These are phyloP conservation scores for Gallinago jamesoni DNA, from an alignment of 2,113 vertebrate species.

Conservation along the genomic window DNA sequence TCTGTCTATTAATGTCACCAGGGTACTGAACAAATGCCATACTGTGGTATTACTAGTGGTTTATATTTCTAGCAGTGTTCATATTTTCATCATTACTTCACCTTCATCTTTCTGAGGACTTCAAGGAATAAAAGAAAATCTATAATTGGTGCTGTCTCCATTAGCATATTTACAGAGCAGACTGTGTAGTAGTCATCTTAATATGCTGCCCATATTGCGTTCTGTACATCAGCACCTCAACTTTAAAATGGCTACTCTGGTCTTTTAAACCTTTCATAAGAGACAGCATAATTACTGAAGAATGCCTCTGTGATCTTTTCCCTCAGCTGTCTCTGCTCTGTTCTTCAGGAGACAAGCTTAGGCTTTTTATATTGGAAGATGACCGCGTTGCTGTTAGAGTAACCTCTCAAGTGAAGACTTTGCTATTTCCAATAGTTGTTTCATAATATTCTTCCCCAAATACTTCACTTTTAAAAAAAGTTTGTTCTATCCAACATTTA, in stretches of 20 bases:
- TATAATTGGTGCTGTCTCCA: background rate
- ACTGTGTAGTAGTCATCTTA: background rate
- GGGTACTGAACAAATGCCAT: background rate
- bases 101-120: background rate
- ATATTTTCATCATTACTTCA: background rate
- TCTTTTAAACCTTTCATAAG: background rate
- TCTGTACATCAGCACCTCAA: background rate
- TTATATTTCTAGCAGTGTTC: background rate
- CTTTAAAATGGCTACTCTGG: background rate
- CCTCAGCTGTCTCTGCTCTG: background rate
- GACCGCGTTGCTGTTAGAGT: background rate
- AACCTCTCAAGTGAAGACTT: background rate
- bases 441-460: background rate
- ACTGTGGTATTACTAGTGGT: background rate
- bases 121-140: background rate
- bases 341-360: background rate
- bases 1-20: background rate
- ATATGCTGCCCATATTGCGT: background rate
- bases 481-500: background rate
- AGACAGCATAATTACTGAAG: background rate
- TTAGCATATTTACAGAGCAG: slow-evolving; percentile 11
- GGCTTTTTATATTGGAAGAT: background rate
- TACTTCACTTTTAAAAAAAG: background rate
- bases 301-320: background rate
- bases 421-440: background rate